Evolutionary conservation across 2,888 invertebrate genomes (phyloP).

Genomic region (Melanostoma scalare): DNA sequence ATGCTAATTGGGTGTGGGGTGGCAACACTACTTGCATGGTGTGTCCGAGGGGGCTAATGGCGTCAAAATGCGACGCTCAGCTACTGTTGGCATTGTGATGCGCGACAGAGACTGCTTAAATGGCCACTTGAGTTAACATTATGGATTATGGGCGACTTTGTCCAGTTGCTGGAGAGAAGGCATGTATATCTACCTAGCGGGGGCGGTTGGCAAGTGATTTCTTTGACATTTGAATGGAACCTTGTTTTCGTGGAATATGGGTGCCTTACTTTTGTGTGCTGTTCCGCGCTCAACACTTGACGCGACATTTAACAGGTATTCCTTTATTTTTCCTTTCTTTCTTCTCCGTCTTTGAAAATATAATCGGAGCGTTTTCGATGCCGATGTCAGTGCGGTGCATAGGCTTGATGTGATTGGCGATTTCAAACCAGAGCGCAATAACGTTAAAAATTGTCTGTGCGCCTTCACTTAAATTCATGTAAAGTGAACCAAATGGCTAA

Average conservation of each 20-base stretch:
- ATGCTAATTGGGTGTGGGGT: slow-evolving; percentile 72
- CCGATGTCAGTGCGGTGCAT: too few relatives aligned
- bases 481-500: slow-evolving; percentile 17
- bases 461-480: slow-evolving; percentile 17
- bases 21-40: slow-evolving; percentile 62
- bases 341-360: too few relatives aligned
- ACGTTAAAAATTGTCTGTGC: not conserved
- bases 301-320: not conserved
- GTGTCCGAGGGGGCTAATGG: slow-evolving; percentile 70
- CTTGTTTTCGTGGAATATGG: slow-evolving; percentile 27
- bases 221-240: slow-evolving; percentile 65
- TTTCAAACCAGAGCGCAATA: too few relatives aligned
- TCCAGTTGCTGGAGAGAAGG: slow-evolving; percentile 2
- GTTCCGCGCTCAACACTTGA: slow-evolving; percentile 30
- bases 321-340: not conserved
- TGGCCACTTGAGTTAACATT: slow-evolving; percentile 71
- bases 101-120: slow-evolving; percentile 61
- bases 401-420: too few relatives aligned
- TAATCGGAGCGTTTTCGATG: too few relatives aligned
- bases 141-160: slow-evolving; percentile 64
- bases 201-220: slow-evolving; percentile 33
- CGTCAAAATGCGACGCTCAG: slow-evolving; percentile 70
- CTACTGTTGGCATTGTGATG: slow-evolving; percentile 71
- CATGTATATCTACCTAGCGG: not conserved
- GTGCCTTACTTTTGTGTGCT: slow-evolving; percentile 45